These are phyloP conservation scores for Erpetoichthys calabaricus DNA, from an alignment of 2,797 vertebrate genomes.

Conservation along the genomic window DNA sequence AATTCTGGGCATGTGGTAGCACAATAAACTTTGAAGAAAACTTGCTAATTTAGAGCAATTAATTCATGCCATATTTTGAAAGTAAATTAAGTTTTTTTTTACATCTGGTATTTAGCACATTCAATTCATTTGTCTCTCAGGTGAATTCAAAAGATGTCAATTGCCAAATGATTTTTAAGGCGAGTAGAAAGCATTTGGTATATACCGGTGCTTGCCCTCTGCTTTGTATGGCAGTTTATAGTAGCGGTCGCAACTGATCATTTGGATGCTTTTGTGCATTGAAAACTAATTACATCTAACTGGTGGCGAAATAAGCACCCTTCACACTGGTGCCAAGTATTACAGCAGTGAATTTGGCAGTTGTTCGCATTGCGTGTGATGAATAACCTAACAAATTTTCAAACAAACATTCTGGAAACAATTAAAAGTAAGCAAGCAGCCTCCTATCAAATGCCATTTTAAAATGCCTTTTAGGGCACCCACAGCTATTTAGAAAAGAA, in stretches of 20 bases:
- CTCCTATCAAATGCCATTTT: slow-evolving; percentile 36
- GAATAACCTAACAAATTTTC: slow-evolving; percentile 42
- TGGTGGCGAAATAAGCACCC: slow-evolving; percentile 29
- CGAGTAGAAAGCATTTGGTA: slow-evolving; percentile 30
- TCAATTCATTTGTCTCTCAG: slow-evolving; percentile 9
- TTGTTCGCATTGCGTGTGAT: slow-evolving; percentile 28
- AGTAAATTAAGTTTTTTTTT: no score
- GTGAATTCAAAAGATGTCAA: slow-evolving; percentile 39
- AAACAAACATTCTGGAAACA: slow-evolving; percentile 53
- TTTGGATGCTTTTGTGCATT: slow-evolving; percentile 23
- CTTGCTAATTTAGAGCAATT: no score
- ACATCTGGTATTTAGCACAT: no score
- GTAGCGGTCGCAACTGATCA: slow-evolving; percentile 24
- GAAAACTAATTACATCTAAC: slow-evolving; percentile 28
- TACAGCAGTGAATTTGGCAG: slow-evolving; percentile 31
- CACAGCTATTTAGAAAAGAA: slow-evolving; percentile 20
- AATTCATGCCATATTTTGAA: no score
- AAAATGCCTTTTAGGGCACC: slow-evolving; percentile 36
- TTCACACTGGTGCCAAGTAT: slow-evolving; percentile 26
- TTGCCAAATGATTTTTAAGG: slow-evolving; percentile 28
- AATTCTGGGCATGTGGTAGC: slow-evolving; percentile 2
- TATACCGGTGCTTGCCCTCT: slow-evolving; percentile 8
- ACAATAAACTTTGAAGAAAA: neutral
- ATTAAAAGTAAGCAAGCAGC: slow-evolving; percentile 40
- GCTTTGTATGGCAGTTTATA: slow-evolving; percentile 1